Evolutionary conservation across 2,888 invertebrate genomes (phyloP).

Genomic region (Athalia rosae): DNA sequence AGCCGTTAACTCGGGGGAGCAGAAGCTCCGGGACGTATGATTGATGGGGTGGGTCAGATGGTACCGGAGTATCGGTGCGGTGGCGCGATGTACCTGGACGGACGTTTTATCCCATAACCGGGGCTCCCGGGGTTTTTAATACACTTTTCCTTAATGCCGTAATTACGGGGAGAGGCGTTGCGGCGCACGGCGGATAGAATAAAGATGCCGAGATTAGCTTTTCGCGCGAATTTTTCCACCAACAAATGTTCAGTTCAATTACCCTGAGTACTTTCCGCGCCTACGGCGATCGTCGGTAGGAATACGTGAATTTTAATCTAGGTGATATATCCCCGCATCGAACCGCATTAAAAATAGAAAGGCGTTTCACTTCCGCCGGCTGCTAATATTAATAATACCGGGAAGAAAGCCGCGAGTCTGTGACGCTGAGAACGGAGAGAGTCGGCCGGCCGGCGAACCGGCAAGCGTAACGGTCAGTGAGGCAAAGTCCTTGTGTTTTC

Average conservation of each 20-base stretch:
- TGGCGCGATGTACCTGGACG: slow-evolving; percentile 37
- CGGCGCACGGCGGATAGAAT: too few relatives aligned
- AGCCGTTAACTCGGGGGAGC: background rate
- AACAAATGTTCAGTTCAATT: slow-evolving; percentile 17
- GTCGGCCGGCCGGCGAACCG: slow-evolving; percentile 4
- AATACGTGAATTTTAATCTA: background rate
- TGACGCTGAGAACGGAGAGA: slow-evolving; percentile 17
- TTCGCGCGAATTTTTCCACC: too few relatives aligned
- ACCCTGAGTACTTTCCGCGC: slow-evolving; percentile 15
- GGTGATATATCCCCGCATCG: background rate
- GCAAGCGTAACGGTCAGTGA: background rate
- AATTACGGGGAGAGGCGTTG: slow-evolving; percentile 8
- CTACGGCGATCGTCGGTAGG: background rate
- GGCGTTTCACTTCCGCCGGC: background rate
- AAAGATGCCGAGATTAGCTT: too few relatives aligned
- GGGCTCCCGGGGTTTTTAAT: slow-evolving; percentile 15
- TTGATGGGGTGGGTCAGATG: slow-evolving; percentile 29
- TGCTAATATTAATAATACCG: too few relatives aligned
- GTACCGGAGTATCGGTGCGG: slow-evolving; percentile 6
- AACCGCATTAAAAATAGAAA: background rate
- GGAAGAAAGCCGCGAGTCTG: background rate
- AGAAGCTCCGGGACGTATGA: slow-evolving; percentile 10
- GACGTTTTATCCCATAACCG: slow-evolving; percentile 14
- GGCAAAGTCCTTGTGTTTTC: slow-evolving; percentile 55
- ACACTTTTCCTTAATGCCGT: slow-evolving; percentile 29